These are phyloP conservation scores for Microhierax caerulescens DNA, from an alignment of 2,797 vertebrate species.

Conservation along the genomic window DNA sequence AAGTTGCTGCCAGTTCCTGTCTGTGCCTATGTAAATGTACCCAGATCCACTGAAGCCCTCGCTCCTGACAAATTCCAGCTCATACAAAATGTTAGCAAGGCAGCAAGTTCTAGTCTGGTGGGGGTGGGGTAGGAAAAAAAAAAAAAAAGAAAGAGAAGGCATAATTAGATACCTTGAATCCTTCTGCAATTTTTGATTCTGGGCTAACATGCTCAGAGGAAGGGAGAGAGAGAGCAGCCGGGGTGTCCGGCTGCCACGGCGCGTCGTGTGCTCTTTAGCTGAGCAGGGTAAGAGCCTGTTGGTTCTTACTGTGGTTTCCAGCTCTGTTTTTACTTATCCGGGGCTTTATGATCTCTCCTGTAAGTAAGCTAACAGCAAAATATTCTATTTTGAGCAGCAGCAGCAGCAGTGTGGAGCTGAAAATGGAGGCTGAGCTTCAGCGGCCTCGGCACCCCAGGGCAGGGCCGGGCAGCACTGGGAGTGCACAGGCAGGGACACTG, in stretches of 20 bases:
- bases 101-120: neutral
- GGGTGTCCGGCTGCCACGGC: neutral
- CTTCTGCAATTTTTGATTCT: neutral
- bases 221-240: neutral
- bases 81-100: neutral
- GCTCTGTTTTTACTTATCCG: neutral
- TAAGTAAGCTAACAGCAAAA: neutral
- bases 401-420: accelerated
- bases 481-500: neutral
- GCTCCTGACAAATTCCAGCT: neutral
- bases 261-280: neutral
- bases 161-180: neutral
- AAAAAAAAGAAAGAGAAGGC: accelerated
- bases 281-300: neutral
- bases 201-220: neutral
- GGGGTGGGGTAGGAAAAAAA: accelerated
- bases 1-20: neutral
- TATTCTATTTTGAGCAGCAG: neutral
- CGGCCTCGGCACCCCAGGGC: neutral
- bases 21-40: neutral
- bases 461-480: neutral
- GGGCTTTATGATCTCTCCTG: neutral
- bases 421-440: neutral
- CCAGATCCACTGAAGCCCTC: neutral
- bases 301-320: neutral